Evolutionary conservation across 2,113 vertebrate species (phyloP).

Genomic region (Acanthisitta chloris): DNA sequence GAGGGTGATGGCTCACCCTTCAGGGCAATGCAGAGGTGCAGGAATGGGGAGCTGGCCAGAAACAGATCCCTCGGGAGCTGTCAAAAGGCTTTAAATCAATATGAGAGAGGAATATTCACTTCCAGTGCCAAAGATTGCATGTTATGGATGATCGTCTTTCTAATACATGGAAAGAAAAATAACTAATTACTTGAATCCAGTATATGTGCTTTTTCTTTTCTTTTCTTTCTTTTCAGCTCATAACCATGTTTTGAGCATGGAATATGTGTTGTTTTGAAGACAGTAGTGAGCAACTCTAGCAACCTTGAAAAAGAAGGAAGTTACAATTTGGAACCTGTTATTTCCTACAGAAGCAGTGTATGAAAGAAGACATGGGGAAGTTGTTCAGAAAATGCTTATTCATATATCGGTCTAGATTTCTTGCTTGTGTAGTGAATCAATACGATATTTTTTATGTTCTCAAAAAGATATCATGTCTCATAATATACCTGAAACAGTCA

Average conservation of each 20-base stretch:
- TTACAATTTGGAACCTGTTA: background rate
- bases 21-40: background rate
- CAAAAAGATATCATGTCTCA: background rate
- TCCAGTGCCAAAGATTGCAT: background rate
- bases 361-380: background rate
- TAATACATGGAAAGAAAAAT: conserved; percentile 4
- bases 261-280: background rate
- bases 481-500: background rate
- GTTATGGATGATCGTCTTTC: background rate
- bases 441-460: background rate
- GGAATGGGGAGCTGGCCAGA: background rate
- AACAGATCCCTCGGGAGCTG: background rate
- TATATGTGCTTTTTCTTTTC: background rate
- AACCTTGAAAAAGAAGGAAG: background rate
- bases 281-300: background rate
- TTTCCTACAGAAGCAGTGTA: background rate
- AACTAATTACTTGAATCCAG: background rate
- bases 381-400: background rate
- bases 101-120: background rate
- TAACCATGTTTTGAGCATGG: background rate
- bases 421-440: background rate
- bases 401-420: background rate
- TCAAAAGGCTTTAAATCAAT: conserved; percentile 31
- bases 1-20: background rate
- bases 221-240: background rate